Evolutionary conservation across 2,113 vertebrate genomes (phyloP), one percentile per base, ranked within the genome.

Genomic region (Oriolus oriolus): DNA sequence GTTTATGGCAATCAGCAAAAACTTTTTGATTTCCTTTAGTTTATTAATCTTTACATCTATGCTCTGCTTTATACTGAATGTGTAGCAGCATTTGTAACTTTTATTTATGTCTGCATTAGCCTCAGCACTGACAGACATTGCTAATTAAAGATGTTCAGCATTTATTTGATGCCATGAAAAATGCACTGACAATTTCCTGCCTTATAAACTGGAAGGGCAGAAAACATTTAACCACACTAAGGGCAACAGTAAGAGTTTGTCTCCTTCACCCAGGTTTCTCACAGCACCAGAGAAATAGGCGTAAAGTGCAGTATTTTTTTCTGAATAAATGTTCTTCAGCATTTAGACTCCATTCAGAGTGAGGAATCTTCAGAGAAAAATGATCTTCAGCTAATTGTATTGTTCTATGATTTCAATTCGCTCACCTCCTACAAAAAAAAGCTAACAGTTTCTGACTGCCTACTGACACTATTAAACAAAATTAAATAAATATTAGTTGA

Each of bases 1-100:
- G 6, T 88, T 91, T 9, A 6, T 80, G 60, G 73, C 56, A 81
- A 60, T 95, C 89, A 61, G n/a, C 49, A 93, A 70, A 81, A 87
- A 87, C 71, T 81, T 95, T 84, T 85, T 95, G 44, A 95, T 96
- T 96, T 91, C 76, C 69, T 77, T 96, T 91, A 90, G 57, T 94
- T 84, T 95, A 37, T 85, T 93, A 93, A 95, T 96, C 84, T 97
- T 93, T 85, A 71, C 47, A 95, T 93, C 91, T 84, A 39, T 79
- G 37, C 49, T 87, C 30, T 82, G 63, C 50, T 94, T 93, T 95
- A 74, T 77, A 35, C 44, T 90, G 88, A 84, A 63, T 21, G n/a
- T 26, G 4, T 84, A 83, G 60, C 61, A 63, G 30, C 50, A 84
- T 84, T 91, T 63, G 9, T 65, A 74, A 53, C 70, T 91, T 89